phyloP scores from a whole-genome alignment of 1,140 invertebrate species.

The Dendroctonus valens region DNA sequence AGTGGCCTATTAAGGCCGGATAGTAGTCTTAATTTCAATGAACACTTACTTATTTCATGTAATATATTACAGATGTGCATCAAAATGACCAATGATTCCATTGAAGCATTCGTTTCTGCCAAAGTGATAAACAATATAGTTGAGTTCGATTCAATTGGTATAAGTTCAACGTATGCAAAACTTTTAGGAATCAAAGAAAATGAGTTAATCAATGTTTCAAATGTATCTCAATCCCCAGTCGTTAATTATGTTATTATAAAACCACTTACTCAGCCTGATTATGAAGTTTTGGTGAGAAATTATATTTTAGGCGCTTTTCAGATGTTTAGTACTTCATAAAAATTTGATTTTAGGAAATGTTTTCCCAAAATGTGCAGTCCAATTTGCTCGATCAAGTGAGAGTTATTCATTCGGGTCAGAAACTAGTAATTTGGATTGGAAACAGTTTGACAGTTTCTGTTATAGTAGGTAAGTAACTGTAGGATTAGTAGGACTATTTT shows the following conservation, averaged over 20 bases:
- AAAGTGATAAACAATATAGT: slow-evolving; percentile 27
- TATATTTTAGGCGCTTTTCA: background rate
- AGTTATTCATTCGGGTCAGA: slow-evolving; percentile 55
- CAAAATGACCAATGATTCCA: slow-evolving; percentile 38
- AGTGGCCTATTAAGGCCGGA: background rate
- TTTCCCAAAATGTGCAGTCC: slow-evolving; percentile 55
- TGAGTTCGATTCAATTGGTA: slow-evolving; percentile 42
- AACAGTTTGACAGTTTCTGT: slow-evolving; percentile 53
- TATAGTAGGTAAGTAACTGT: slow-evolving; percentile 51
- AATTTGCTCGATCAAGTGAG: slow-evolving; percentile 57
- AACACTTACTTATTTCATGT: background rate
- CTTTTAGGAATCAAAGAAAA: slow-evolving; percentile 40
- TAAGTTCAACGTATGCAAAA: slow-evolving; percentile 44
- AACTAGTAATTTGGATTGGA: slow-evolving; percentile 59
- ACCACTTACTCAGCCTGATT: slow-evolving; percentile 42
- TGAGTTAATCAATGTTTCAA: slow-evolving; percentile 37
- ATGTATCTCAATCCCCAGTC: slow-evolving; percentile 37
- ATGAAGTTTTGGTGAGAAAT: slow-evolving; percentile 44
- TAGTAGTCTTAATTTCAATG: background rate
- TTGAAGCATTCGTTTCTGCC: slow-evolving; percentile 42
- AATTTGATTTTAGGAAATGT: slow-evolving; percentile 52
- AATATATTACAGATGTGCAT: slow-evolving; percentile 39
- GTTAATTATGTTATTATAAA: slow-evolving; percentile 41
- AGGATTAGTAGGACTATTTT: background rate
- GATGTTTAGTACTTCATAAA: slow-evolving; percentile 3